Percentiles rank a stretch among this genome's conserved stretches.
Conservation (phyloP, 2,888 invertebrate genomes). For the Dasysyrphus albostriatus region DNA sequence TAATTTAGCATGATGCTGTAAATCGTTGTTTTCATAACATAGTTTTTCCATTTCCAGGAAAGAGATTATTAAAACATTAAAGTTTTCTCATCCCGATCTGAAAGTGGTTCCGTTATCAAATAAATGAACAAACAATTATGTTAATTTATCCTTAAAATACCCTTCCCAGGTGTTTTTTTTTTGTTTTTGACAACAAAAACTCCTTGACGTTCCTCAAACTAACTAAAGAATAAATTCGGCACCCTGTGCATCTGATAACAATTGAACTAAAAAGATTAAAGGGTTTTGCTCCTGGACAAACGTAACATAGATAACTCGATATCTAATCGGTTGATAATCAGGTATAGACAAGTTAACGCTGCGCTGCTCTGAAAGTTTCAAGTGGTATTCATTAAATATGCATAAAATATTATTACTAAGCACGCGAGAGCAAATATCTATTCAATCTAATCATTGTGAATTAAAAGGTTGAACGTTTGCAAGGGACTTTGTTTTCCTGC, state of each 20-base stretch:
- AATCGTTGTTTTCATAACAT: too few relatives aligned
- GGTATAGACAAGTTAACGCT: slow-evolving; percentile 51
- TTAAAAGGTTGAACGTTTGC: slow-evolving; percentile 30
- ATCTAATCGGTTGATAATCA: slow-evolving; percentile 57
- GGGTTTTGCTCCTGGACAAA: slow-evolving; percentile 35
- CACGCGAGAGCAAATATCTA: slow-evolving; percentile 51
- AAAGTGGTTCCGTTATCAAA: too few relatives aligned
- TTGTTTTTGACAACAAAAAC: too few relatives aligned
- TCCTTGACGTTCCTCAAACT: neutral
- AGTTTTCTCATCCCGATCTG: too few relatives aligned
- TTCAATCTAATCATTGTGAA: slow-evolving; percentile 48
- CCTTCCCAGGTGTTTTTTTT: too few relatives aligned
- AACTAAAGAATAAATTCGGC: neutral
- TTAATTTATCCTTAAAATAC: too few relatives aligned
- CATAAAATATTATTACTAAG: slow-evolving; percentile 58
- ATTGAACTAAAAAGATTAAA: slow-evolving; percentile 29
- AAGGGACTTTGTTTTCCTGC: slow-evolving; percentile 1
- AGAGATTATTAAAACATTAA: too few relatives aligned
- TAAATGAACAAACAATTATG: too few relatives aligned
- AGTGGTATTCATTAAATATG: slow-evolving; percentile 74
- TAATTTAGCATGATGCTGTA: too few relatives aligned
- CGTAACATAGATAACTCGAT: slow-evolving; percentile 34
- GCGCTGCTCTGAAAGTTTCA: slow-evolving; percentile 43
- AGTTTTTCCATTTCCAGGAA: too few relatives aligned
- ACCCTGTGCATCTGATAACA: slow-evolving; percentile 38